Evolutionary conservation across 2,113 vertebrate genomes (phyloP).

Genomic region (Phylloscopus trochilus): DNA sequence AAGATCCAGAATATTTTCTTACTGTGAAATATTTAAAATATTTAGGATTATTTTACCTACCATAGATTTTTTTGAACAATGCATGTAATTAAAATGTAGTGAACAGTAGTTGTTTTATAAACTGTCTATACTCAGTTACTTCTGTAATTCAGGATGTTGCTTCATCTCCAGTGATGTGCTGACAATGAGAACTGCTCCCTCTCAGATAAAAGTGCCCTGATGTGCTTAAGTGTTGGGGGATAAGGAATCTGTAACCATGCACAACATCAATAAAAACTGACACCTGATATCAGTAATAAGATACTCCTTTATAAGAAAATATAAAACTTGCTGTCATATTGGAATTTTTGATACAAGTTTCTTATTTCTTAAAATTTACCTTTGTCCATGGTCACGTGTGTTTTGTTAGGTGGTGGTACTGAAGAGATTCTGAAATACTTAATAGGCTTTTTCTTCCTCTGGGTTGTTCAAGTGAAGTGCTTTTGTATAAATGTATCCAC

Average conservation of each 20-base stretch:
- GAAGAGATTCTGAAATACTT: background rate
- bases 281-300: background rate
- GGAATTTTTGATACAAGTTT: background rate
- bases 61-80: background rate
- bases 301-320: background rate
- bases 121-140: background rate
- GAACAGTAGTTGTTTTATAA: background rate
- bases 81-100: background rate
- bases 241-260: background rate
- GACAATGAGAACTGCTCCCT: background rate
- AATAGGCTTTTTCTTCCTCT: background rate
- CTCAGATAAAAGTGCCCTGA: background rate
- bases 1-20: background rate
- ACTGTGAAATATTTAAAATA: background rate
- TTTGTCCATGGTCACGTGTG: background rate
- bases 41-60: background rate
- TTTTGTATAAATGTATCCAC: background rate
- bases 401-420: background rate
- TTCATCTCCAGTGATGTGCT: background rate
- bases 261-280: background rate
- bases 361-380: background rate
- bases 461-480: background rate
- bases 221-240: background rate
- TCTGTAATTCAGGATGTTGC: background rate
- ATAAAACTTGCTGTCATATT: background rate